Evolutionary conservation across 1,140 invertebrate species (phyloP), one percentile per base, ranked within the genome.

Genomic region (Formica selysi): DNA sequence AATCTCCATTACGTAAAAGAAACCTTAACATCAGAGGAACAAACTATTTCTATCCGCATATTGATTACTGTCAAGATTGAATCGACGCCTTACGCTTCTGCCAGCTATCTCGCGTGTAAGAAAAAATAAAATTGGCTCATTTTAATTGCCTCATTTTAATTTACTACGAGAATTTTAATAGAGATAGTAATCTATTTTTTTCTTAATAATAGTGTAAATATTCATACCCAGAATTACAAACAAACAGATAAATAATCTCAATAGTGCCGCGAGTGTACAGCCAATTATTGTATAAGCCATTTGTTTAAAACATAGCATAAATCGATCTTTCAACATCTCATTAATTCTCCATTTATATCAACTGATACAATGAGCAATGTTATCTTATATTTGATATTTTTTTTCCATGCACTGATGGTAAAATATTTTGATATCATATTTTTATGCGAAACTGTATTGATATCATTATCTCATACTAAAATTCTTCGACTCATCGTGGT

Each of bases 61-160:
- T 44, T 61, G 38, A 83, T 61, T 73, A 16, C 13, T 44, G 44
- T 19, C 71, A 29, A 51, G n/a, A 73, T 81, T 51, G 59, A 61
- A 32, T 68, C 16, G 2, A 7, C 3, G 8, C 22, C 22, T 22
- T 22, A 22, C 26, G 36, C 8, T 41, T 67, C 41, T 41, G 2
- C 3, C 16, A 65, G 7, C 32, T 38, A 29, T 13, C 38, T 32
- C 2, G 44, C 13, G 16, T 36, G n/a, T n/a, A 38, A 44, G 13
- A 38, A 22, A 22, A 22, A 79, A 38, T 19, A 19, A 57, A 57
- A 22, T 71, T 10, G 11, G 11, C 10, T 48, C 10, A 7, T 48
- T 51, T n/a, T 71, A 44, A 7, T 11, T 41, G 67, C 11, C 26
- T 29, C 1, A 0, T 29, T 29, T 29, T 29, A 29, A 29, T 29